phyloP scores from a whole-genome alignment of 2,888 invertebrate genomes.

The Metopia argyrocephala region DNA sequence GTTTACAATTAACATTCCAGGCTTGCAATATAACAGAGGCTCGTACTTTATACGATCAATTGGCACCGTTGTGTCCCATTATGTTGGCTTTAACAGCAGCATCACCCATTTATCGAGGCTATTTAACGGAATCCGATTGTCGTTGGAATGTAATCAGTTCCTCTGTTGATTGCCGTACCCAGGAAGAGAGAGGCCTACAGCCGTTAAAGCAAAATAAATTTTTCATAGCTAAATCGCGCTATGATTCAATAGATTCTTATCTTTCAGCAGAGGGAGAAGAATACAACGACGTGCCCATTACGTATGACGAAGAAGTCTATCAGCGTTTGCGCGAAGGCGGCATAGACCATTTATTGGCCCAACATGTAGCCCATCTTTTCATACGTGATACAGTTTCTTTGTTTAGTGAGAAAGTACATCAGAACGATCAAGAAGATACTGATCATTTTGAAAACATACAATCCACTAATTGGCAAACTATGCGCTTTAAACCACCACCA shows the following conservation, averaged over 20 bases:
- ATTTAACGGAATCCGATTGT: constrained; percentile 96
- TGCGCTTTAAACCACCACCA: constrained; percentile 99
- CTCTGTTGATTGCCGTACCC: constrained; percentile 96
- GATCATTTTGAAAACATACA: constrained; percentile 99
- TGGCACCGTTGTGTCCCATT: constrained; percentile 97
- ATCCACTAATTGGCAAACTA: constrained; percentile 99
- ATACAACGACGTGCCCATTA: constrained; percentile 95
- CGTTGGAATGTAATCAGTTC: constrained; percentile 98
- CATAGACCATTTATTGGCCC: constrained; percentile 94
- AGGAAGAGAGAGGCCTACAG: constrained; percentile 91
- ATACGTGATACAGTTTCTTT: constrained; percentile 97
- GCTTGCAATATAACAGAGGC: constrained; percentile 98
- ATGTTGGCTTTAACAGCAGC: constrained; percentile 98
- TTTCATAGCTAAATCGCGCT: constrained; percentile 94
- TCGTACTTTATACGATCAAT: constrained; percentile 95
- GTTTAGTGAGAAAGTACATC: constrained; percentile 96
- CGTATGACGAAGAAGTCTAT: constrained; percentile 91
- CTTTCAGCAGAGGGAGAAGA: constrained; percentile 91
- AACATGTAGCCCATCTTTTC: constrained; percentile 98
- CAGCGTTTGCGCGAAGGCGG: constrained; percentile 89
- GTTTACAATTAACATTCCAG: constrained; percentile 94
- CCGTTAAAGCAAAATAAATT: constrained; percentile 87
- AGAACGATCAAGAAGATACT: constrained; percentile 94
- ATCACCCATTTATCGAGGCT: constrained; percentile 95
- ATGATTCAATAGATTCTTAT: constrained; percentile 99